Evolutionary conservation across 2,797 vertebrate genomes (phyloP), one percentile per base, ranked within the genome.

Genomic region (Ibycter americanus): DNA sequence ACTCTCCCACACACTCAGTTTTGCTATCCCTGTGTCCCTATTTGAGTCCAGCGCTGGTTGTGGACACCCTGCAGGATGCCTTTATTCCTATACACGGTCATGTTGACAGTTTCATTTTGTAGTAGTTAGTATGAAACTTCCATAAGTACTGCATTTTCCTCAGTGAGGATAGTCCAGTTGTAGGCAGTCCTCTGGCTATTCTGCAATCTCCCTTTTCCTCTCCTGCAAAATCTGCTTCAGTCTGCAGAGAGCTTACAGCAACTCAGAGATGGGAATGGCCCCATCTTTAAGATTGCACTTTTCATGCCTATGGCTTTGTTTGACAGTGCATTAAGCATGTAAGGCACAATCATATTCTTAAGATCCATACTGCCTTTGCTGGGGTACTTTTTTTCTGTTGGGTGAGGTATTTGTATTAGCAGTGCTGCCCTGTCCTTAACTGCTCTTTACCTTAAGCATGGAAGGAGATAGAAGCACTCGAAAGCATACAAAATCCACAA

Each of bases 291-390:
- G 49, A 36, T 0, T 12, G 19, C 38, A 16, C 11, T 76, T 46
- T 8, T 14, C n/a, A 15, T 0, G 5, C 17, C 72, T 17, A 11
- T 12, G 32, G 72, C 47, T 66, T 23, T 1, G 0, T 19, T 8
- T n/a, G 46, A 16, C 38, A 46, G 27, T 9, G 14, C 21, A 4
- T 31, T 31, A 44, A 42, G 34, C 25, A 38, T 0, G 1, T 18
- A 15, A 71, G 52, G 34, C 38, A 59, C 46, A 32, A 17, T 9
- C 21, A 14, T 8, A 15, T 8, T 34, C 36, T 34, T 32, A 14
- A 58, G 56, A 58, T 27, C 32, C 3, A 0, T 3, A 22, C 26
- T 3, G 12, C 14, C 44, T 54, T 49, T 0, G 3, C 25, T 17
- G 29, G 32, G 54, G 22, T 6, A 27, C 25, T 16, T 51, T 23